phyloP scores from a whole-genome alignment of 2,113 vertebrate species.

The Aegithalos caudatus region DNA sequence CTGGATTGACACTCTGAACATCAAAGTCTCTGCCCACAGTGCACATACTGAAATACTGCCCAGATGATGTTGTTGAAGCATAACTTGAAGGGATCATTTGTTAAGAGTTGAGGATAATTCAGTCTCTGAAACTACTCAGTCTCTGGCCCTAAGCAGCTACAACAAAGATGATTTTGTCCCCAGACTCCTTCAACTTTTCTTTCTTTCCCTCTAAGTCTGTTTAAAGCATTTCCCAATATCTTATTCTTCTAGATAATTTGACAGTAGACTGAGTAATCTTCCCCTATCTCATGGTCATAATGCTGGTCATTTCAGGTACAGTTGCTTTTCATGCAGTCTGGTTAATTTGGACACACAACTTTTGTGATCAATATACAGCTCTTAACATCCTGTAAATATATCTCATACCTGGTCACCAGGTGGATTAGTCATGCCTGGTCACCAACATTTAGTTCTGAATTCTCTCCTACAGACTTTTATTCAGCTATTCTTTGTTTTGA shows the following conservation, averaged over 20 bases:
- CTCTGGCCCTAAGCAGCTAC: not conserved
- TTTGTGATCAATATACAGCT: not conserved
- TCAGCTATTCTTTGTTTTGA: not conserved
- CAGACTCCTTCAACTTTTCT: not conserved
- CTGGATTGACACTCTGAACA: not conserved
- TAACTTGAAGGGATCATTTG: not conserved
- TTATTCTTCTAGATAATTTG: not conserved
- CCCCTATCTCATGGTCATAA: accelerated
- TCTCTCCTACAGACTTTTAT: not conserved
- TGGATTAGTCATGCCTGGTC: not conserved
- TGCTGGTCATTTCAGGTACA: not conserved
- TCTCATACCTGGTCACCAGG: not conserved
- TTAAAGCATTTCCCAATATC: not conserved
- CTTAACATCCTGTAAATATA: not conserved
- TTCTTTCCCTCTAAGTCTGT: not conserved
- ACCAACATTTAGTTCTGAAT: not conserved
- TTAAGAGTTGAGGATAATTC: not conserved
- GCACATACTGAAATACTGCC: not conserved
- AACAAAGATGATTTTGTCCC: not conserved
- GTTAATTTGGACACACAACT: not conserved
- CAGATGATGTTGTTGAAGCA: not conserved
- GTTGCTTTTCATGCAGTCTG: not conserved
- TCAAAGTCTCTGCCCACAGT: not conserved
- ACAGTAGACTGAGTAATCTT: not conserved
- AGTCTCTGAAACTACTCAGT: not conserved